Evolutionary conservation across 2,797 vertebrate species (phyloP), one percentile per base, ranked within the genome.

Genomic region (Crocidura indochinensis): DNA sequence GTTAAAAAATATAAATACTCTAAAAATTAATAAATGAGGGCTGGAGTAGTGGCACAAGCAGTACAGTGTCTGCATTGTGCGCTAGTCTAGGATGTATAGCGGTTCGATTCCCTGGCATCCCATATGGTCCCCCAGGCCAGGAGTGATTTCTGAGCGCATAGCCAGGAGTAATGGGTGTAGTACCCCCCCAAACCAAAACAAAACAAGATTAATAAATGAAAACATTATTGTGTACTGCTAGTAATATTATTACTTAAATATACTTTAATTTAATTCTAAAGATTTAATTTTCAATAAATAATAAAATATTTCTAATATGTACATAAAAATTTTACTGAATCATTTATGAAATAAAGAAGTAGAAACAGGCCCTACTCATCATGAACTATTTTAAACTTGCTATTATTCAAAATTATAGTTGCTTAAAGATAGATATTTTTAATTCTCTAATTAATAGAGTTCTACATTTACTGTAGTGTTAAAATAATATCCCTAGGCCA

Each of bases 341-440:
- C 27, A 62, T 65, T 67, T 93, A 15, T 79, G 38, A 71, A 12
- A 78, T 19, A n/a, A 2, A 87, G 14, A 84, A 81, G 46, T 31
- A 31, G 12, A 24, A 85, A 60, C 2, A 62, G 10, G 0, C 27
- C 75, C 1, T 31, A 62, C 65, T 4, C 46, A 73, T 49, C 80
- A 90, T 79, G 62, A 38, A 1, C 1, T 62, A 4, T 64, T 74
- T 82, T 26, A 73, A 65, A 29, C 76, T 53, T 90, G 51, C 1
- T 60, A 47, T 53, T 14, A 31, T 1, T 3, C 53, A 75, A 71
- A 73, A 26, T 64, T 80, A 67, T 24, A 76, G 15, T 75, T 77
- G 4, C 73, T 84, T 91, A 83, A 78, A 78, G 8, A 64, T 72
- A 8, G 29, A 38, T 38, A 78, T 62, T 93, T 92, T 81, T 72